These are phyloP conservation scores for Chironomus riparius DNA, from an alignment of 2,888 invertebrate species.

Conservation along the genomic window DNA sequence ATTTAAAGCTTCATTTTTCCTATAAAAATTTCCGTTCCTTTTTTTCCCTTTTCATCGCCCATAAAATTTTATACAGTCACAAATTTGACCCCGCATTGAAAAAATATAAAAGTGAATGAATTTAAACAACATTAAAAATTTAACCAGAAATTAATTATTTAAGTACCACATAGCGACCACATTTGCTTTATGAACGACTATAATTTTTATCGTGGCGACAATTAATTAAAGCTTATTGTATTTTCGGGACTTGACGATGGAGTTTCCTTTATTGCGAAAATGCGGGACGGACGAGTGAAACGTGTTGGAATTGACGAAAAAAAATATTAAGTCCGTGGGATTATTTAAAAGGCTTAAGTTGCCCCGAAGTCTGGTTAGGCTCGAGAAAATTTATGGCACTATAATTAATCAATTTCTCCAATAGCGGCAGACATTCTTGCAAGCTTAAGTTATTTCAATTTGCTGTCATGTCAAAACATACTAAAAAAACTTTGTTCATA, in stretches of 20 bases:
- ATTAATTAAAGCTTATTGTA: slow-evolving; percentile 21
- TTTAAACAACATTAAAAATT: slow-evolving; percentile 3
- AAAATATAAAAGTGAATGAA: too few relatives aligned
- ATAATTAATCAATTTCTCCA: background rate
- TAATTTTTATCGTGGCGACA: slow-evolving; percentile 3
- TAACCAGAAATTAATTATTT: slow-evolving; percentile 20
- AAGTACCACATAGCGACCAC: slow-evolving; percentile 1
- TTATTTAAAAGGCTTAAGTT: background rate
- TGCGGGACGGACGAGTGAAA: too few relatives aligned
- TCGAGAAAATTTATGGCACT: background rate
- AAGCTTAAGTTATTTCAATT: background rate
- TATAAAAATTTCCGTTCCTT: too few relatives aligned
- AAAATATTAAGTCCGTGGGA: background rate
- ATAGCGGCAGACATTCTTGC: background rate
- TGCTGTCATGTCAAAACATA: background rate
- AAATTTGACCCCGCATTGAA: too few relatives aligned
- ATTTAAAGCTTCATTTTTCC: too few relatives aligned
- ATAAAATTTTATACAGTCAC: too few relatives aligned
- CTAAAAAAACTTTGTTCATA: background rate
- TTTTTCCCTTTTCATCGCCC: too few relatives aligned
- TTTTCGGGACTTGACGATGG: background rate
- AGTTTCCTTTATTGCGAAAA: too few relatives aligned
- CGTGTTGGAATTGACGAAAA: background rate
- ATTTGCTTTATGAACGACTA: slow-evolving; percentile 13
- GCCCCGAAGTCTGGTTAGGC: background rate